Evolutionary conservation across 2,797 vertebrate species (phyloP).

Genomic region (Florisuga fusca): DNA sequence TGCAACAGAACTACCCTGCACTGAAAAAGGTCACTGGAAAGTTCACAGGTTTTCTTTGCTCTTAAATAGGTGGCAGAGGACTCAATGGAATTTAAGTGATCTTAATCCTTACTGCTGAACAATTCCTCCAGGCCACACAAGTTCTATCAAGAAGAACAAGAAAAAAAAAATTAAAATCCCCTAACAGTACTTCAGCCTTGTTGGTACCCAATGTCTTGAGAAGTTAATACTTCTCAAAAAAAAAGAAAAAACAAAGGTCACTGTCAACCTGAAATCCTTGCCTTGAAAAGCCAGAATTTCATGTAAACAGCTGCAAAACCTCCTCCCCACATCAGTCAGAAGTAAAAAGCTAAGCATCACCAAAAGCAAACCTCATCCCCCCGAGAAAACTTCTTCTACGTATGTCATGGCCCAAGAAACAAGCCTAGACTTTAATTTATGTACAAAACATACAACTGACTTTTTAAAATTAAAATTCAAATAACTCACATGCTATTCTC

Average conservation of each 20-base stretch:
- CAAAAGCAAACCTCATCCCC: background rate
- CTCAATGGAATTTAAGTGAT: background rate
- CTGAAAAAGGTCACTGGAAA: background rate
- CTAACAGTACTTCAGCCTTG: background rate
- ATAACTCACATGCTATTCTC: constrained; percentile 66
- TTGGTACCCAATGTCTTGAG: background rate
- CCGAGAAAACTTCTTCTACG: background rate
- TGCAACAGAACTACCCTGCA: background rate
- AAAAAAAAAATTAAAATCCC: background rate
- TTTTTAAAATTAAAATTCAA: background rate
- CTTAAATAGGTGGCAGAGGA: background rate
- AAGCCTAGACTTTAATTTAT: background rate
- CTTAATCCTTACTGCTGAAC: background rate
- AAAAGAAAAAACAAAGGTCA: background rate
- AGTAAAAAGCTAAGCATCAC: background rate
- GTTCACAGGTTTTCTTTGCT: background rate
- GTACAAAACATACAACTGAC: background rate
- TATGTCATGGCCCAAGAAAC: background rate
- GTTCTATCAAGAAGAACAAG: background rate
- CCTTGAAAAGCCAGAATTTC: background rate
- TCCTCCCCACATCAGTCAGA: background rate
- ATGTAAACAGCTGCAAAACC: background rate
- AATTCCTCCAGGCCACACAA: background rate
- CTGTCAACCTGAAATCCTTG: background rate
- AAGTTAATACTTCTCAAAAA: background rate